Conservation (phyloP, 2,797 vertebrate species). For the Sebastes diaconus region DNA sequence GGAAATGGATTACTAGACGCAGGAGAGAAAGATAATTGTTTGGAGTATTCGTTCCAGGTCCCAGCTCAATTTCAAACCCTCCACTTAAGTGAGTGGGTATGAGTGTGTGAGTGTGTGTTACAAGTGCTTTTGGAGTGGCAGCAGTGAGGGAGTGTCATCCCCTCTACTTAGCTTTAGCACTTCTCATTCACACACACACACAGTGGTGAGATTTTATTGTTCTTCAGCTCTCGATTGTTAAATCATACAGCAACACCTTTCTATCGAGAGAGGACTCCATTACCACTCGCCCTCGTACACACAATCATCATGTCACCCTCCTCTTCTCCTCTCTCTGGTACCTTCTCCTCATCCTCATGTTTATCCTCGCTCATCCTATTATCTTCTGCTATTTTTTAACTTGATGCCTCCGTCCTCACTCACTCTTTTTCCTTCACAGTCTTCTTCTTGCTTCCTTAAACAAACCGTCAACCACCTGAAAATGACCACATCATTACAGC, state of each 20-base stretch:
- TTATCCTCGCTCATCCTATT: neutral
- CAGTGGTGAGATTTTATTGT: constrained; percentile 21
- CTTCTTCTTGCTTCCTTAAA: neutral
- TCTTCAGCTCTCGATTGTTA: constrained; percentile 22
- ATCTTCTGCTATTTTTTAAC: neutral
- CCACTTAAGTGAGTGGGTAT: constrained; percentile 71
- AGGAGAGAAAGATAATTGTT: constrained; percentile 77
- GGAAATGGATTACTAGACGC: constrained; percentile 68
- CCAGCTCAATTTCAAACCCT: constrained; percentile 79
- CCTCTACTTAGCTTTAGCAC: constrained; percentile 53
- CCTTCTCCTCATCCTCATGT: neutral
- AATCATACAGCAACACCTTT: constrained; percentile 35
- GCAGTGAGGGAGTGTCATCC: constrained; percentile 54
- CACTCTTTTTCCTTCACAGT: neutral
- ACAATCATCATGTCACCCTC: constrained; percentile 3
- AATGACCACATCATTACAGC: neutral
- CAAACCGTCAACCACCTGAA: neutral
- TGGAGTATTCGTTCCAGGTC: constrained; percentile 76
- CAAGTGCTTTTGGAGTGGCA: constrained; percentile 69
- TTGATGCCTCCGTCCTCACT: neutral
- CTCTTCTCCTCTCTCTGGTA: neutral
- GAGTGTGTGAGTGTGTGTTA: constrained; percentile 55
- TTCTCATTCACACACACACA: constrained; percentile 21
- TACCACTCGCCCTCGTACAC: neutral
- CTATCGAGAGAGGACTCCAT: constrained; percentile 1